Base-by-base conservation (phyloP, 2,113 vertebrate genomes). In the Albula glossodonta region DNA sequence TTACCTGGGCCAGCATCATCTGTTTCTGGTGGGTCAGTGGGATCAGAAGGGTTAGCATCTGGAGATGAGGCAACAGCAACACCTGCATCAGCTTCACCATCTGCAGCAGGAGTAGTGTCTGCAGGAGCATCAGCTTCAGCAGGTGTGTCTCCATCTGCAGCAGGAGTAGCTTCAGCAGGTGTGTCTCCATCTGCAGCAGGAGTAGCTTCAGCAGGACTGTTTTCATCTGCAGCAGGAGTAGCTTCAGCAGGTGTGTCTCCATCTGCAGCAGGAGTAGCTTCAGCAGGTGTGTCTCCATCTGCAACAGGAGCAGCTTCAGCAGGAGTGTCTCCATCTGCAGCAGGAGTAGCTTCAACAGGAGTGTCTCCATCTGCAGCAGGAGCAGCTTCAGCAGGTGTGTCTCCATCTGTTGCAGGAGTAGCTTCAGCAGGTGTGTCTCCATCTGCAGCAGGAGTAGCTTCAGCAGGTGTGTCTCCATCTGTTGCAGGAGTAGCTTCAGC, bases 11-110 rank as follows among this genome's bases (percentile, higher is more conserved):
- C 17, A 49, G 83, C 22, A 0, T 66, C 52, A 41, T 84, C 85
- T 13, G 74, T 70, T 81, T 89, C 86, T 51, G 87, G 63, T 53
- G 63, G 41, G 7, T 10, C 80, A 53, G 90, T 89, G 78, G 91
- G 70, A 3, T 82, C 85, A 53, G 80, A 51, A 1, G 80, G 11
- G 31, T 85, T 52, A 80, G 49, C 41, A 3, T 80, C 17, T n/a
- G 15, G 78, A n/a, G n/a, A 50, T 63, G 85, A 57, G 31, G 74
- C 56, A 10, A n/a, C 15, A n/a, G 90, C 83, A 78, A n/a, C 74
- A 15, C 82, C 83, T 52, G 31, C 15, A 66, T 60, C 17, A n/a
- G 86, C 78, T 49, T 84, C 85, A 19, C 13, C 48, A 52, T 86
- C 80, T 52, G 80, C 15, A 49, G 48, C 79, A n/a, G 86, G 7